A percentile compares a stretch with the other conserved stretches of the same genome.
These are phyloP conservation scores for Pundamilia nyererei DNA, from an alignment of 2,113 vertebrate genomes.

Conservation along the genomic window DNA sequence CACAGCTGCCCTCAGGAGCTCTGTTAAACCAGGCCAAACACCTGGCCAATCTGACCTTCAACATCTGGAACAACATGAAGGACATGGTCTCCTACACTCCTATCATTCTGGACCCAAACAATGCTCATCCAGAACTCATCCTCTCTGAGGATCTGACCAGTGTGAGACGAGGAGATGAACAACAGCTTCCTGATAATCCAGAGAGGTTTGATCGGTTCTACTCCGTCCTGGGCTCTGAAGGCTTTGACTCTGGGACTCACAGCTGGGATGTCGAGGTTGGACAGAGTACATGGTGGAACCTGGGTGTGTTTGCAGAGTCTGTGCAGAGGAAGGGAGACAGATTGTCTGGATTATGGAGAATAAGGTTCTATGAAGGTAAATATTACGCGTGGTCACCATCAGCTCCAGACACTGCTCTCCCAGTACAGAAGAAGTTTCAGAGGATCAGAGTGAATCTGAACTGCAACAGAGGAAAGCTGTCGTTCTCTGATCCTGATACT, in stretches of 20 bases:
- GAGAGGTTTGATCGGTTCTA: background rate
- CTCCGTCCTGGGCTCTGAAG: background rate
- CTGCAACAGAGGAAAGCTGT: background rate
- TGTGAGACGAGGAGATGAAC: background rate
- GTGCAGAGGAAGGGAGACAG: background rate
- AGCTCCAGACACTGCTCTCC: background rate
- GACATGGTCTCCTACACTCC: background rate
- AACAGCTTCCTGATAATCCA: background rate
- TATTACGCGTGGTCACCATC: background rate
- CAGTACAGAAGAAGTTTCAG: background rate
- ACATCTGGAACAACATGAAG: background rate
- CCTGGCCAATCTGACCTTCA: background rate
- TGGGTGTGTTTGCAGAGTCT: background rate
- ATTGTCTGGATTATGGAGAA: background rate
- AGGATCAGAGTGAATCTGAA: background rate
- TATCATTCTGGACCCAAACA: background rate
- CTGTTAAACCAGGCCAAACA: background rate
- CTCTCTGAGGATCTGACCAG: background rate
- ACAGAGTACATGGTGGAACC: accelerated
- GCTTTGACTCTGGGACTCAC: background rate
- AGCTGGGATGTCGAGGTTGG: background rate
- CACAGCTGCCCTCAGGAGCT: background rate
- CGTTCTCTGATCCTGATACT: background rate
- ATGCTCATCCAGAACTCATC: background rate
- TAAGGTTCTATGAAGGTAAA: background rate